phyloP scores from a whole-genome alignment of 2,113 vertebrate genomes.

The Cryptomyrus ogoouensis region DNA sequence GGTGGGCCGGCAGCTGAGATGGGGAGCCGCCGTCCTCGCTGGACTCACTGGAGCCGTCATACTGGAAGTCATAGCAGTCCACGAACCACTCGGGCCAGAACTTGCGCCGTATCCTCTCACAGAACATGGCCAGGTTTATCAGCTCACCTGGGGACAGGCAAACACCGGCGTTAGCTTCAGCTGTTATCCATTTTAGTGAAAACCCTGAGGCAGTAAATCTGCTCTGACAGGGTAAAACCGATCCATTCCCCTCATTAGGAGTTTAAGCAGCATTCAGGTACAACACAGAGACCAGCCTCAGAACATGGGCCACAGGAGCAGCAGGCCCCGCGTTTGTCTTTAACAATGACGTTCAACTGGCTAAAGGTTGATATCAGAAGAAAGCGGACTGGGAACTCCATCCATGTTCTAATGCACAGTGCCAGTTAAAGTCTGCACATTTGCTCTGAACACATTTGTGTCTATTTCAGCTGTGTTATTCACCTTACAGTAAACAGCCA shows the following conservation, averaged over 20 bases:
- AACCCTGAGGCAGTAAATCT: neutral
- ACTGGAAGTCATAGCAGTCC: slow-evolving; percentile 78
- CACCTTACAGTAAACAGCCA: neutral
- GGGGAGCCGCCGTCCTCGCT: slow-evolving; percentile 53
- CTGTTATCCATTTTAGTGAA: neutral
- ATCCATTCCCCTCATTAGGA: neutral
- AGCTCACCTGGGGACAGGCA: slow-evolving; percentile 72
- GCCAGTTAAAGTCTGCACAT: neutral
- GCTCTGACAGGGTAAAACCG: neutral
- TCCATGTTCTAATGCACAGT: neutral
- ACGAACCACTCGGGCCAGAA: slow-evolving; percentile 97
- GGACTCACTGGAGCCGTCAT: slow-evolving; percentile 77
- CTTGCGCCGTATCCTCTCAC: slow-evolving; percentile 85
- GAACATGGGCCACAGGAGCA: neutral
- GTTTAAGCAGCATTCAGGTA: neutral
- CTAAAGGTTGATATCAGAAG: neutral
- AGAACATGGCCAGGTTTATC: slow-evolving; percentile 94
- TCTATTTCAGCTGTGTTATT: neutral
- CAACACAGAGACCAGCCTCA: neutral
- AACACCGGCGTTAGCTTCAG: neutral
- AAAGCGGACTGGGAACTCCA: neutral
- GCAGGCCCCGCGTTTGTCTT: neutral
- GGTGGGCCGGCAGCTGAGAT: slow-evolving; percentile 60
- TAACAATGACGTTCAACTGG: neutral
- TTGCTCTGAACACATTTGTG: neutral